phyloP scores from a whole-genome alignment of 2,797 vertebrate species.

The Pangasius larnaudii region DNA sequence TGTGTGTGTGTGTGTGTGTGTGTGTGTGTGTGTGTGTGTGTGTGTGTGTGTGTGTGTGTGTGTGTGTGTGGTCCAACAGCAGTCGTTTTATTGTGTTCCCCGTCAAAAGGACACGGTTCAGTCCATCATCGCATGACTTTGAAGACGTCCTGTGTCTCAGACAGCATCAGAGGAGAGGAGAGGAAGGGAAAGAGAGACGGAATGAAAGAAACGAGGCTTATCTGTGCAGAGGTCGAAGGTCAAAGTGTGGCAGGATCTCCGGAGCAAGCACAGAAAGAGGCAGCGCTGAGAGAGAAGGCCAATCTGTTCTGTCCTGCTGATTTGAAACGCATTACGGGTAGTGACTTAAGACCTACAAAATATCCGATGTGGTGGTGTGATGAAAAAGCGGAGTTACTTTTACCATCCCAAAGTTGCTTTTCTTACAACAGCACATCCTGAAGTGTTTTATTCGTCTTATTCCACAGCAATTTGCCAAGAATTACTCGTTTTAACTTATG shows the following conservation, averaged over 20 bases:
- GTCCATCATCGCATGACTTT: constrained; percentile 52
- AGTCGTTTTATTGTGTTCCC: constrained; percentile 44
- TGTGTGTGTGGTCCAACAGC: constrained; percentile 45
- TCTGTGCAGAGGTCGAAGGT: constrained; percentile 18
- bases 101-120: constrained; percentile 44
- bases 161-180: constrained; percentile 15
- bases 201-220: constrained; percentile 40
- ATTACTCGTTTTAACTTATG: neutral
- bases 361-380: neutral
- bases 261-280: constrained; percentile 13
- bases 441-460: neutral
- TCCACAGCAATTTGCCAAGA: neutral
- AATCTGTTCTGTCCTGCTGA: constrained; percentile 5
- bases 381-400: neutral
- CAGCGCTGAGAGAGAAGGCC: constrained; percentile 9
- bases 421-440: neutral
- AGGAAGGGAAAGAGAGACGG: constrained; percentile 32
- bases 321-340: neutral
- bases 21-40: neutral
- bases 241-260: constrained; percentile 30
- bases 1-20: neutral
- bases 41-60: constrained; percentile 5
- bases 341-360: too few relatives aligned
- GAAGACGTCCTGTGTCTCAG: constrained; percentile 53
- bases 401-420: neutral